A percentile compares a stretch with the other conserved stretches of the same genome.
These are phyloP conservation scores for Leptopilina drosophilae DNA, from an alignment of 2,888 invertebrate species.

Conservation along the genomic window DNA sequence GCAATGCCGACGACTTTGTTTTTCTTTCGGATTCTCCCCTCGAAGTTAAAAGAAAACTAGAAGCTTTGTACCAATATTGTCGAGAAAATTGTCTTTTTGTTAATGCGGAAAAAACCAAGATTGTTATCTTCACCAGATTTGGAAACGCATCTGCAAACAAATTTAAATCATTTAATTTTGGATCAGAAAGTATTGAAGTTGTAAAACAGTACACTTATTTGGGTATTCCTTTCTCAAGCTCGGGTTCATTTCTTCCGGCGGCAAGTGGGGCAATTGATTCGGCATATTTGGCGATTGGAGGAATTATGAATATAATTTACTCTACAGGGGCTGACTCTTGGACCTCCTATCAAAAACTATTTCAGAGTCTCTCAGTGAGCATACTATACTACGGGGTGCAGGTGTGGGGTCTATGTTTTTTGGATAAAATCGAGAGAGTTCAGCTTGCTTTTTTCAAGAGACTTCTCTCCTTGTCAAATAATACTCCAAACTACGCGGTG, in stretches of 20 bases:
- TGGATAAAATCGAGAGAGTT: too few species aligned
- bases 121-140: not conserved
- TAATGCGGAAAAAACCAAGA: not conserved
- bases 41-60: not conserved
- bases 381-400: not conserved
- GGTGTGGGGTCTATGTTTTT: not conserved
- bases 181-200: too few species aligned
- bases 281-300: not conserved
- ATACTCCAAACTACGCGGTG: not conserved
- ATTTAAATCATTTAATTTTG: not conserved
- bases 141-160: not conserved
- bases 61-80: not conserved
- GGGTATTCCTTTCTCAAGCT: not conserved
- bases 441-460: not conserved
- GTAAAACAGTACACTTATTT: too few species aligned
- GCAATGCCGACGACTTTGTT: not conserved
- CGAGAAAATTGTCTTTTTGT: not conserved
- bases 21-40: not conserved
- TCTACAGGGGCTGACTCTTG: not conserved
- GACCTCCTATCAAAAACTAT: not conserved
- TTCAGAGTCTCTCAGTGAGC: not conserved
- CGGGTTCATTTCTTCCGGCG: not conserved
- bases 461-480: not conserved
- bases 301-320: not conserved
- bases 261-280: not conserved